phyloP scores from a whole-genome alignment of 2,888 invertebrate genomes.

The Polydesmus complanatus region DNA sequence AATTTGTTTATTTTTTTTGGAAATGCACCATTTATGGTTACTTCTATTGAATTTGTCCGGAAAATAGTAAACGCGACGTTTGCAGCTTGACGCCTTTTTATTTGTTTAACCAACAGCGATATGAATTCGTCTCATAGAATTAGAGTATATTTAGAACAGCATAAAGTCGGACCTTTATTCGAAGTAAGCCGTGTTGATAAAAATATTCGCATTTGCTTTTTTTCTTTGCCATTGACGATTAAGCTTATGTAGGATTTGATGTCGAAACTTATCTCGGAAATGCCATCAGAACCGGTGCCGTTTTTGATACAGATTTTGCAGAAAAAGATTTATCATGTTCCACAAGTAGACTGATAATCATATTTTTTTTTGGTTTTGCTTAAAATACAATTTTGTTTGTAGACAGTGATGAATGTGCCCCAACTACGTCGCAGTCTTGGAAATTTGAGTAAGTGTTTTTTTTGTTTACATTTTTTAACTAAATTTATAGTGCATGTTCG shows the following conservation, averaged over 20 bases:
- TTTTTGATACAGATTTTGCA: slow-evolving; percentile 9
- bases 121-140: too few relatives aligned
- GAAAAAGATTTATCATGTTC: slow-evolving; percentile 6
- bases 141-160: slow-evolving; percentile 7
- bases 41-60: too few relatives aligned
- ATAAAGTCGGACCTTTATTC: slow-evolving; percentile 12
- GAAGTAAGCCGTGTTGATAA: background rate
- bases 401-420: slow-evolving; percentile 12
- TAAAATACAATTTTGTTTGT: background rate
- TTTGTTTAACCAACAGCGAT: too few relatives aligned
- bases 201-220: background rate
- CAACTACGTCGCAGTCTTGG: slow-evolving; percentile 8
- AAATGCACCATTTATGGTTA: too few relatives aligned
- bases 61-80: too few relatives aligned
- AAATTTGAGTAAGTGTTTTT: slow-evolving; percentile 5
- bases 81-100: too few relatives aligned
- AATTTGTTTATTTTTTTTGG: background rate
- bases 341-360: slow-evolving; percentile 1
- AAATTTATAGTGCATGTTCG: too few relatives aligned
- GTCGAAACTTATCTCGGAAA: slow-evolving; percentile 10
- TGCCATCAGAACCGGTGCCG: slow-evolving; percentile 11
- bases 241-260: slow-evolving; percentile 5
- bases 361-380: background rate
- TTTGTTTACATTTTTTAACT: too few relatives aligned
- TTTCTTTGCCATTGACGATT: background rate